Percentiles rank a stretch among this genome's conserved stretches.
These are phyloP conservation scores for Gymnodraco acuticeps DNA, from an alignment of 2,797 vertebrate genomes.

Conservation along the genomic window DNA sequence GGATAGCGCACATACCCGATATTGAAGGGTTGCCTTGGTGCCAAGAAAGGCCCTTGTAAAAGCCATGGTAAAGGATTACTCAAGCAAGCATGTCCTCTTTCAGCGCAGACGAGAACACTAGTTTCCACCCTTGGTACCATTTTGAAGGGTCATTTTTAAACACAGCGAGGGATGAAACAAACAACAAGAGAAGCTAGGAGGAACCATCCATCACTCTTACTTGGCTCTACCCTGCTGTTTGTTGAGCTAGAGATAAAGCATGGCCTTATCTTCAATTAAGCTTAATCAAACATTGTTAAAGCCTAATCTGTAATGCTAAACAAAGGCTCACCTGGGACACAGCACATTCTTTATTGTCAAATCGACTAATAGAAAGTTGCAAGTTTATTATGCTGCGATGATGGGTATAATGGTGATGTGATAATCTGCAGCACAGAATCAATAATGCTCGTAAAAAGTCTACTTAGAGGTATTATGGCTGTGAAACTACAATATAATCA, in stretches of 20 bases:
- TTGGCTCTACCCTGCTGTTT: conserved; percentile 59
- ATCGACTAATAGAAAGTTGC: conserved; percentile 25
- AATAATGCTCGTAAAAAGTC: conserved; percentile 3
- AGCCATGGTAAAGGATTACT: conserved; percentile 77
- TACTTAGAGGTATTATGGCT: conserved; percentile 4
- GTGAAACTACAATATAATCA: conserved; percentile 2
- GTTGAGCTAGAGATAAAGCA: conserved; percentile 65
- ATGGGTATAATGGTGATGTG: neutral
- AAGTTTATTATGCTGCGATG: conserved; percentile 9
- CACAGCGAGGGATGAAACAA: conserved; percentile 78
- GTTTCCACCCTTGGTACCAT: conserved; percentile 74
- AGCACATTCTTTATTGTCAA: conserved; percentile 18
- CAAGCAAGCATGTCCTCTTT: conserved; percentile 76
- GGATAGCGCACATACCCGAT: conserved; percentile 65
- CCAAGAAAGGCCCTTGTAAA: conserved; percentile 70
- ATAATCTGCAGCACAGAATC: neutral
- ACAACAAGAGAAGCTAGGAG: conserved; percentile 69
- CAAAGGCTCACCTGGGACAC: conserved; percentile 22
- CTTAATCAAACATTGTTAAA: conserved; percentile 53
- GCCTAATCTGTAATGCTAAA: conserved; percentile 56
- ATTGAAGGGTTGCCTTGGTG: conserved; percentile 75
- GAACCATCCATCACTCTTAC: conserved; percentile 77
- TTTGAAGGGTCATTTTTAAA: conserved; percentile 86
- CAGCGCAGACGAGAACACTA: conserved; percentile 61
- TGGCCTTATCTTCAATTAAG: conserved; percentile 72